Base-by-base conservation (phyloP, 2,888 invertebrate genomes). In the Griposia aprilina region DNA sequence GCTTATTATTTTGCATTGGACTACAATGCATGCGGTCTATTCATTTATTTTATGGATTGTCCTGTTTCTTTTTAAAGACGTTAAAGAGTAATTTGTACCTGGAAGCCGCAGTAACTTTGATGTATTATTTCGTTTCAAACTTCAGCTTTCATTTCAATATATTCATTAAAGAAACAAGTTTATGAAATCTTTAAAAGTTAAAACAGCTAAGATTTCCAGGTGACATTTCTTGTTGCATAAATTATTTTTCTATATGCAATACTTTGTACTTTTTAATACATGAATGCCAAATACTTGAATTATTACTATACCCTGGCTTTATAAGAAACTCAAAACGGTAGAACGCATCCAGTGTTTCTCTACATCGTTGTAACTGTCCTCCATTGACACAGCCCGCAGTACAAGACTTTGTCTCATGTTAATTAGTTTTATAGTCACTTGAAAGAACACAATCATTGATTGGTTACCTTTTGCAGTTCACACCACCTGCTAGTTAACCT, bases 401-500 rank as follows among this genome's bases (percentile, higher is more conserved):
- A 70, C 20, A 74, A 68, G 68, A 76, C 45, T 67, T 76, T 50
- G 69, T 83, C 59, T 80, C 74, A 86, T 84, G 76, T 87, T 82
- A 90, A 90, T 85, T 75, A 82, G 66, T 84, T 90, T 87, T 87
- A 90, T 84, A 78, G 68, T 65, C 70, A 45, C 52, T 55, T 77
- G 76, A 77, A 69, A 77, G 41, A 85, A 84, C 70, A 86, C 78
- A 80, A 84, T 81, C 81, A 83, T 76, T 84, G 78, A 85, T 87
- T 84, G 70, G 76, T 72, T 75, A 66, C 78, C 84, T 79, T 83
- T 83, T 82, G 50, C 80, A 78, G 76, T 80, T 77, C 70, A 80
- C 72, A 81, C 77, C 80, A 87, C 85, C 82, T 86, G 87, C 84
- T 81, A 83, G 77, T 83, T 75, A 78, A 74, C 72, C 52, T 89